Base-by-base conservation (phyloP, 1,140 invertebrate species). In the Monochamus saltuarius region DNA sequence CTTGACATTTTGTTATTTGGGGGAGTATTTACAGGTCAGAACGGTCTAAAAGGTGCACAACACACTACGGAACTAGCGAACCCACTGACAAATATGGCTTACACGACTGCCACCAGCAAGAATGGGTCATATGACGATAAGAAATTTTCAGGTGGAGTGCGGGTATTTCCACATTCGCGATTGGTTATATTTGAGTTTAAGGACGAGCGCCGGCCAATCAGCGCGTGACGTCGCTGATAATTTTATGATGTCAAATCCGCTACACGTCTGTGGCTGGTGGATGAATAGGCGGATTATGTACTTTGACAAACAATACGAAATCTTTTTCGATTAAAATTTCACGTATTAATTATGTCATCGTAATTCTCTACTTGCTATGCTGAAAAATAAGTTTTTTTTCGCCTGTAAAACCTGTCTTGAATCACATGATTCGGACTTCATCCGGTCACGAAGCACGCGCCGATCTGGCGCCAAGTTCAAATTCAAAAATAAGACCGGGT, bases 41-140 rank as follows among this genome's bases (percentile, higher is more conserved):
- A 67, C 58, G 60, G 56, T 64, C 50, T 67, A 51, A 64, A 66
- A 67, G 42, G 52, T 64, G 67, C 64, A 82, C 84, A 84, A 83
- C 83, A 84, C 83, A 82, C 81, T 80, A 83, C 83, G 80, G 79
- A 83, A 85, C 82, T 84, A 84, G 81, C 82, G 80, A 79, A 79
- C 65, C 79, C 81, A 85, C 84, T 86, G 84, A 84, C 84, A 62
- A 75, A 87, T 85, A 87, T 86, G 84, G 84, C 84, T 79, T 84
- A 85, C 82, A 77, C 78, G 64, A 66, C 58, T 68, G 66, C 59
- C 65, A 66, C 64, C 56, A 66, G 64, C 65, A 65, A 56, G 61
- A 79, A 81, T 82, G 79, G 83, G 84, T 87, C 85, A 87, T 87
- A 86, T 87, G 85, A 87, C 83, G 82, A 82, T 71, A 70, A 69